Base-by-base conservation (phyloP, 2,797 vertebrate genomes). In the Orestias chungarensis region DNA sequence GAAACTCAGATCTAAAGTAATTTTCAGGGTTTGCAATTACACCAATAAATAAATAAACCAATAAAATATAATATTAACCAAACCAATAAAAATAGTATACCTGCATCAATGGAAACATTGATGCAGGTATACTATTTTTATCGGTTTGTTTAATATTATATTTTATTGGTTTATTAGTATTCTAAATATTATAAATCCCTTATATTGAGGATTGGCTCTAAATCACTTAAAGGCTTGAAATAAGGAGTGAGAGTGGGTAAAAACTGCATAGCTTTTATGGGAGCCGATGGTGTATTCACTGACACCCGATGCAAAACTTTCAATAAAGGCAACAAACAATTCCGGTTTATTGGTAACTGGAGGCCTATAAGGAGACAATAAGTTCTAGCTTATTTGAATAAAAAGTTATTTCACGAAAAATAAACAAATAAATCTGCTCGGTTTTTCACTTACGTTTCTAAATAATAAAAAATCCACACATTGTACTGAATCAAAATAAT, bases 341-440 rank as follows among this genome's bases (percentile, higher is more conserved):
- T 86, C 83, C 79, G 76, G 59, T 70, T 52, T 66, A 57, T 77
- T 81, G 75, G 65, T 20, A 31, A 72, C 55, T 46, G 6, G 69
- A 75, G 64, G 61, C 31, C 11, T 78, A 57, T 54, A 27, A 82
- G 64, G 81, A 88, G 82, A 73, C 79, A 80, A 54, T 71, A 77
- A 52, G 15, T 62, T 69, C 72, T 54, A 66, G 75, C 47, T 27
- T 46, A 49, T 79, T 79, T 40, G 29, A 66, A 33, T 54, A 69
- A 68, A 52, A 71, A 38, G n/a, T n/a, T n/a, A n/a, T n/a, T n/a
- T n/a, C n/a, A n/a, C n/a, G n/a, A n/a, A n/a, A n/a, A n/a, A n/a
- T n/a, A n/a, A n/a, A n/a, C n/a, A n/a, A n/a, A n/a, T n/a, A n/a
- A n/a, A n/a, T n/a, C n/a, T n/a, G n/a, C n/a, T n/a, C n/a, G n/a